Evolutionary conservation across 2,797 vertebrate species (phyloP), one percentile per base, ranked within the genome.

Genomic region (Podarcis lilfordi): DNA sequence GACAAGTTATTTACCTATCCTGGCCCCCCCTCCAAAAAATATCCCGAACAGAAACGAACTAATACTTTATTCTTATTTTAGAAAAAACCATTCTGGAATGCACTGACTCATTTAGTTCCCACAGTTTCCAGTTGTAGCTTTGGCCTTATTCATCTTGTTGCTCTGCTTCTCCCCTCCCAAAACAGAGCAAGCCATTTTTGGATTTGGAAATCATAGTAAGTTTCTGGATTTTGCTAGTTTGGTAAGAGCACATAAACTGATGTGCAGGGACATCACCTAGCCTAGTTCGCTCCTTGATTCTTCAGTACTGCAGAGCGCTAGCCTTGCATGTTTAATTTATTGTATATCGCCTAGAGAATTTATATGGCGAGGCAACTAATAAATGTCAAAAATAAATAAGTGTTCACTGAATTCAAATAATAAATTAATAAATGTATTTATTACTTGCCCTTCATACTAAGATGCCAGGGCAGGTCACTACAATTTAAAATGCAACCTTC

Each of bases 181-280:
- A 75, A 68, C 43, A 15, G 13, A 43, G 43, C 8, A 8, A 72
- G 32, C 32, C 0, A 0, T 80, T 35, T 80, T 92, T 61, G 45
- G 74, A 87, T 91, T 85, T 86, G 88, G 43, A 80, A 55, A 64
- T 59, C 40, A 13, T 23, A 61, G 32, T 74, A 35, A 25, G n/a
- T 32, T 66, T 76, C 13, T 27, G 23, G 29, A 27, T 66, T 27
- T 66, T 27, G 7, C 27, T 7, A 59, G 21, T 83, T 84, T 66
- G 37, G 76, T 17, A 61, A 76, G 25, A 25, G 9, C 9, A 37
- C 4, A 5, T 13, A 15, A 84, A 35, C 35, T 74, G 27, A 71
- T 50, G 21, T 80, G 77, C 27, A 50, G 40, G 25, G 9, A 76
- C 25, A 21, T 84, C 17, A 61, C 3, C 6, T 64, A 29, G n/a